Evolutionary conservation across 2,113 vertebrate species (phyloP), one percentile per base, ranked within the genome.

Genomic region (Notiomystis cincta): DNA sequence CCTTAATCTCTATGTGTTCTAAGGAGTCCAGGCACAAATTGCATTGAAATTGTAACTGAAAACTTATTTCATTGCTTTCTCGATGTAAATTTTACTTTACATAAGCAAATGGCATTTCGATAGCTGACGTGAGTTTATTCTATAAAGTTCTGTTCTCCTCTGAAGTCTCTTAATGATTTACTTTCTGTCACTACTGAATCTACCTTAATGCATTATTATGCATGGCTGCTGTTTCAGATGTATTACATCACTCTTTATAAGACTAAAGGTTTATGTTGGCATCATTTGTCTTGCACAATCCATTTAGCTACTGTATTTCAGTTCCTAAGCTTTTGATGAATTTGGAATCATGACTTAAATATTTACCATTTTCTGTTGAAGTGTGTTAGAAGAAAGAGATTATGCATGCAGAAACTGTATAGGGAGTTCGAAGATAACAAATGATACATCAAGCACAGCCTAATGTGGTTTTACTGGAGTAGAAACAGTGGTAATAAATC

Each of bases 401-500:
- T 98, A 98, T 97, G 96, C 94, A 98, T 98, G 96, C 98, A 98
- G 97, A 95, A 97, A 97, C 93, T 93, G 97, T 96, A 66, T 81
- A 67, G 92, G 56, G 87, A 94, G 69, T 61, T 82, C 81, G 94
- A 98, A 98, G 98, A 98, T 98, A 98, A 98, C 97, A 98, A 98
- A 98, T 98, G 97, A 98, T 97, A 97, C 83, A 97, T 97, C 82
- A 78, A 97, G 97, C 90, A 92, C 75, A 97, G 95, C 95, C 95
- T 98, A 98, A 98, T 98, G 97, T 97, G 97, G 96, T 98, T 98
- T 98, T 98, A 98, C 98, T 98, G 97, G 97, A 97, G 97, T 98
- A 98, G 98, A 98, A 98, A 97, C 97, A 96, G 97, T 95, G 91
- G 96, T 97, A 98, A 98, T 98, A 98, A 98, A 98, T 98, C 98